phyloP scores from a whole-genome alignment of 2,113 vertebrate species.

The Mixornis gularis region DNA sequence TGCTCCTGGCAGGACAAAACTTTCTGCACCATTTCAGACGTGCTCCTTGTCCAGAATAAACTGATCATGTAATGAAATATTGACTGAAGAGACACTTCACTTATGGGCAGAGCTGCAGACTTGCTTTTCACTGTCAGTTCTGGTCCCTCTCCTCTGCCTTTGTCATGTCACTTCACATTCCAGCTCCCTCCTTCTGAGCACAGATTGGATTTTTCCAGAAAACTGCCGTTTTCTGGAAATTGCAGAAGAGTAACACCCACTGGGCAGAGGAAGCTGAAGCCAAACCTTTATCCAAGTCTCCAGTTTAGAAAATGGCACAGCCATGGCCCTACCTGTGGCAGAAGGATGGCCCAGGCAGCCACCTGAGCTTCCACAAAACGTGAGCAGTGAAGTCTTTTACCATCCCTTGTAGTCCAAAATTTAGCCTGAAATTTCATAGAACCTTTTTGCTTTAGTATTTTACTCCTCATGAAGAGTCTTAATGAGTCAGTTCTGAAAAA shows the following conservation, averaged over 20 bases:
- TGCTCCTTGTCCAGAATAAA: background rate
- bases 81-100: background rate
- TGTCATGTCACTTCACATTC: background rate
- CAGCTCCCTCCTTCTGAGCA: background rate
- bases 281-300: background rate
- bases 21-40: background rate
- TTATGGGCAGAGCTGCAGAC: background rate
- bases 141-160: background rate
- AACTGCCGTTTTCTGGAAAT: background rate
- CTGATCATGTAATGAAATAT: background rate
- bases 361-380: background rate
- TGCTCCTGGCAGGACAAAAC: background rate
- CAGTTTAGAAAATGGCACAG: background rate
- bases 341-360: fast-evolving
- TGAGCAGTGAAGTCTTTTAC: background rate
- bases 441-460: background rate
- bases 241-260: background rate
- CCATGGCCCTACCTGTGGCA: background rate
- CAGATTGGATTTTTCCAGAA: background rate
- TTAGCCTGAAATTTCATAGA: background rate
- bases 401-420: background rate
- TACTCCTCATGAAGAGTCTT: background rate
- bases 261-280: background rate
- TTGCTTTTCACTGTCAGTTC: background rate
- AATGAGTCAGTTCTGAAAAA: background rate